phyloP scores from a whole-genome alignment of 1,140 invertebrate genomes.

The Aphidius ervi region DNA sequence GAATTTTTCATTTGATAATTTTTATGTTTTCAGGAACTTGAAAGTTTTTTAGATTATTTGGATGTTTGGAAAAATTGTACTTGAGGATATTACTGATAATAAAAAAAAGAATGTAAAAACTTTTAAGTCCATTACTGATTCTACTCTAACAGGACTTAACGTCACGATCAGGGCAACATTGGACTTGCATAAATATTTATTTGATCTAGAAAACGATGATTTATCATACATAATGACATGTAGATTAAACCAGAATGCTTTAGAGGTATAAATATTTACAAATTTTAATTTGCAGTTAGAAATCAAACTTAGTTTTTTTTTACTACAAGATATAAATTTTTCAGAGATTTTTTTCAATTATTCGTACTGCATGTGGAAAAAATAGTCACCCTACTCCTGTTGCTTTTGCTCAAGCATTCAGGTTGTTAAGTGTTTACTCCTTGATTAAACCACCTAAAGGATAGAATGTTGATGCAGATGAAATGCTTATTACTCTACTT shows the following conservation, averaged over 20 bases:
- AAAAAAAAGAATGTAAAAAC: background rate
- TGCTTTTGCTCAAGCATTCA: constrained; percentile 21
- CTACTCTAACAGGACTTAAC: constrained; percentile 4
- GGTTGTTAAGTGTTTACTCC: constrained; percentile 21
- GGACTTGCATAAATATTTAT: constrained; percentile 14
- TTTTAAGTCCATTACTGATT: background rate
- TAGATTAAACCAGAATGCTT: constrained; percentile 15
- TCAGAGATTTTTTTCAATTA: constrained; percentile 24
- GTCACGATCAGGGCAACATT: constrained; percentile 13
- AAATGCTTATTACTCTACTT: constrained; percentile 11
- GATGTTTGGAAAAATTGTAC: background rate
- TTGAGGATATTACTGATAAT: background rate
- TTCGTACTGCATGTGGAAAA: constrained; percentile 20
- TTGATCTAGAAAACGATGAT: constrained; percentile 1
- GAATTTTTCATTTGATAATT: background rate
- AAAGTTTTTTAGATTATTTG: background rate
- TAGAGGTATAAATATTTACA: background rate
- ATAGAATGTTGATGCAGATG: constrained; percentile 13
- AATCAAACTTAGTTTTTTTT: background rate
- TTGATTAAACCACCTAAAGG: constrained; percentile 26
- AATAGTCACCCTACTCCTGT: constrained; percentile 24
- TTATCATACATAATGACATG: constrained; percentile 20
- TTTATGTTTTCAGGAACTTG: background rate
- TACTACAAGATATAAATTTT: background rate
- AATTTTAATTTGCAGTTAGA: background rate